Evolutionary conservation across 2,113 vertebrate genomes (phyloP).

Genomic region (Gorsachius goisagi): DNA sequence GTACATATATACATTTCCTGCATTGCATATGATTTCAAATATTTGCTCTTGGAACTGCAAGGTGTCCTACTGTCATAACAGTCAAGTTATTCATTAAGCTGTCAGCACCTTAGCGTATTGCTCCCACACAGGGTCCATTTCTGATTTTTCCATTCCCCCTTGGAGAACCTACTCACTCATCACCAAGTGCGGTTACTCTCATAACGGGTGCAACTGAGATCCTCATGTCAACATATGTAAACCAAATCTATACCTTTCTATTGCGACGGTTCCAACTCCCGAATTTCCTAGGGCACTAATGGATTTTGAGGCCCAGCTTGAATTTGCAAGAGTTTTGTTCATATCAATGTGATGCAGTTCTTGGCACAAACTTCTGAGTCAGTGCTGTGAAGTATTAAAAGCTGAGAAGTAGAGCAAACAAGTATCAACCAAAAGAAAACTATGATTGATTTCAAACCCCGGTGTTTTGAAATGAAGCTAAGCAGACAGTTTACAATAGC

Average conservation of each 20-base stretch:
- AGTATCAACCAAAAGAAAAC: slow-evolving; percentile 44
- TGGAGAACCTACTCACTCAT: slow-evolving; percentile 76
- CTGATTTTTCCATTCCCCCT: slow-evolving; percentile 75
- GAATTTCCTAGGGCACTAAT: slow-evolving; percentile 72
- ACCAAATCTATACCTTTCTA: slow-evolving; percentile 68
- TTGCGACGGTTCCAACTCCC: slow-evolving; percentile 53
- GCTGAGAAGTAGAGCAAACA: slow-evolving; percentile 62
- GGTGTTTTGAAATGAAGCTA: slow-evolving; percentile 61
- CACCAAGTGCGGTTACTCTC: slow-evolving; percentile 72
- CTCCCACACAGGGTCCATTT: slow-evolving; percentile 72
- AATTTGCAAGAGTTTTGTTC: slow-evolving; percentile 55
- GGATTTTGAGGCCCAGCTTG: slow-evolving; percentile 62
- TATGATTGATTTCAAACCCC: slow-evolving; percentile 64
- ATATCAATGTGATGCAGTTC: slow-evolving; percentile 64
- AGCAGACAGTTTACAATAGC: slow-evolving; percentile 58
- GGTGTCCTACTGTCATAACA: slow-evolving; percentile 84
- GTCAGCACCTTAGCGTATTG: slow-evolving; percentile 77
- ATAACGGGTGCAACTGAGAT: slow-evolving; percentile 74
- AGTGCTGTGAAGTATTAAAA: slow-evolving; percentile 32
- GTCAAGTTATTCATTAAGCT: slow-evolving; percentile 85
- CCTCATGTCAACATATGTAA: slow-evolving; percentile 78
- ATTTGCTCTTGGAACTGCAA: slow-evolving; percentile 82
- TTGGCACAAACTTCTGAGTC: slow-evolving; percentile 75
- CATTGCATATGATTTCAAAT: slow-evolving; percentile 79
- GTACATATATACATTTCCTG: slow-evolving; percentile 75